Evolutionary conservation across 2,797 vertebrate genomes (phyloP), one percentile per base, ranked within the genome.

Genomic region (Leptodactylus fallax): DNA sequence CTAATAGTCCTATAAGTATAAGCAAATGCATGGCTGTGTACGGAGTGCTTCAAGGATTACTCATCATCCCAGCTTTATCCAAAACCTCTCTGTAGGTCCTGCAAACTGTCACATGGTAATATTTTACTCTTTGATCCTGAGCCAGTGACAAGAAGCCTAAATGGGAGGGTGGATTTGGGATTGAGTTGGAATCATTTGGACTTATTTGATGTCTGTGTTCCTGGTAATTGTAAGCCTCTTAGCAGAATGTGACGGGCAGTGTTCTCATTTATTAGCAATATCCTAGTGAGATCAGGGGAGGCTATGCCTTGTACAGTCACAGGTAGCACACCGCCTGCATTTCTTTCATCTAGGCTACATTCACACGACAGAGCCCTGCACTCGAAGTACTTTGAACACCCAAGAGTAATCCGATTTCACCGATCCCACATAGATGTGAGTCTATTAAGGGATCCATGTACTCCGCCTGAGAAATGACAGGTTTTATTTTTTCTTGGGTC

Each of bases 121-220:
- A 85, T 51, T 74, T 82, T 21, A 76, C 17, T 63, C 69, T 74
- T 56, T 72, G 12, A 82, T 77, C 47, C 21, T 83, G 53, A 63
- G 79, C 71, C 79, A 77, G 4, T 76, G 61, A 36, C 51, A 81
- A 56, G n/a, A 23, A 45, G 21, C 77, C 47, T 81, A 27, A 23
- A 58, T 71, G 12, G 16, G 65, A 13, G 16, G 27, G 36, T 47
- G 61, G 53, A 51, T 58, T 67, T 69, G 49, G 25, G 7, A 19
- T 13, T 36, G 63, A 72, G 65, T 11, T 72, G 74, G 36, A 69
- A 79, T 21, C 12, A 79, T 21, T 69, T 9, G 60, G 51, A 36
- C 6, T n/a, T 79, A 63, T 69, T 67, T 69, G 12, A 86, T 69
- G 77, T 80, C 25, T 58, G 9, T 58, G n/a, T 55, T 86, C 10